A percentile compares a stretch with the other conserved stretches of the same genome.
phyloP scores from a whole-genome alignment of 2,113 vertebrate species.

The Danionella cerebrum region DNA sequence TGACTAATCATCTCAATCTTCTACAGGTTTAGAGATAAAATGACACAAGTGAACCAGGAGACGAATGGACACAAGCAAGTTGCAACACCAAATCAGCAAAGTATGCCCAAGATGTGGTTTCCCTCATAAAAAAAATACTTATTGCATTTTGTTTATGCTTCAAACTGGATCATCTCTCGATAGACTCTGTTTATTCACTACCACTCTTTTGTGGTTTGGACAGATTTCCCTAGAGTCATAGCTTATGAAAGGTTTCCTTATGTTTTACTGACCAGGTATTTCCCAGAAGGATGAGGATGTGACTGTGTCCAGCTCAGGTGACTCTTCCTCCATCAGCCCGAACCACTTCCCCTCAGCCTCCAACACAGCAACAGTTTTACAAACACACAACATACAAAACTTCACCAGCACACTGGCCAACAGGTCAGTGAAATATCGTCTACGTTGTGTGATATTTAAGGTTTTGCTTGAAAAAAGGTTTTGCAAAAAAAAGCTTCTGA shows the following conservation, averaged over 20 bases:
- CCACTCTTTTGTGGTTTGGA: too few species aligned
- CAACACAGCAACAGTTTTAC: background rate
- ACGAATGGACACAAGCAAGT: background rate
- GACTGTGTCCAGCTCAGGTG: constrained; percentile 35
- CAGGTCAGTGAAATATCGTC: too few species aligned
- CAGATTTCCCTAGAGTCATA: too few species aligned
- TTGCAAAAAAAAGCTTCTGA: too few species aligned
- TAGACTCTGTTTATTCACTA: too few species aligned
- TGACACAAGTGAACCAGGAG: background rate
- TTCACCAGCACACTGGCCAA: background rate
- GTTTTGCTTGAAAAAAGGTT: too few species aligned
- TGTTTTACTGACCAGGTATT: background rate
- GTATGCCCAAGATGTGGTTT: too few species aligned
- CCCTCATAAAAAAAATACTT: too few species aligned
- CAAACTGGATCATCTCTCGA: too few species aligned
- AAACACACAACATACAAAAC: background rate
- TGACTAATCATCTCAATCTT: background rate
- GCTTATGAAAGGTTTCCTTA: background rate
- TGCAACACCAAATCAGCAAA: background rate
- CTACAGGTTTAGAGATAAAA: constrained; percentile 34
- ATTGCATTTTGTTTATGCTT: too few species aligned
- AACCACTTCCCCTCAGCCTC: constrained; percentile 32
- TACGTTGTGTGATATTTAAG: too few species aligned
- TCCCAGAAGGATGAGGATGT: constrained; percentile 9
- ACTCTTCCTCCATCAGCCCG: background rate